phyloP scores from a whole-genome alignment of 2,888 invertebrate species.

The Archaeoteleia sp. region DNA sequence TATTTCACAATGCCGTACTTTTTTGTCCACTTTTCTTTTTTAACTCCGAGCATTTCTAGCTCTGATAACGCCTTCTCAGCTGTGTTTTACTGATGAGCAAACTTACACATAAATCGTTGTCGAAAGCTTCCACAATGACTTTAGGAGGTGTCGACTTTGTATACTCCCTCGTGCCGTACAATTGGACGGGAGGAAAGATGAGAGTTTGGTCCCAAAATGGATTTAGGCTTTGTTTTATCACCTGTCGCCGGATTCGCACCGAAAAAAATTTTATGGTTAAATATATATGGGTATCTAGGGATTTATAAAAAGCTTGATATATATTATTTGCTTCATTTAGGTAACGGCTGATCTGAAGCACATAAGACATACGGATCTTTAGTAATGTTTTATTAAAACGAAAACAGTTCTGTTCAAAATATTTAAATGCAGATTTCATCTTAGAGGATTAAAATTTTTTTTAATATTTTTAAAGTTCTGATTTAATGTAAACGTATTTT shows the following conservation, averaged over 20 bases:
- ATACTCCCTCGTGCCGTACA: conserved; percentile 72
- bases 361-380: no score
- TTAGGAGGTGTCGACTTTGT: conserved; percentile 73
- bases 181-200: conserved; percentile 73
- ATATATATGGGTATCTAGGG: no score
- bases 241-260: conserved; percentile 57
- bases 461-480: no score
- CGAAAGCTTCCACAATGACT: conserved; percentile 75
- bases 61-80: conserved; percentile 15
- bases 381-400: no score
- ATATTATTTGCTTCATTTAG: no score
- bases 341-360: no score
- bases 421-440: no score
- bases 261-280: no score
- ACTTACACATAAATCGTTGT: conserved; percentile 75
- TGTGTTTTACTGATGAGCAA: conserved; percentile 37
- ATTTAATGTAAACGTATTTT: no score
- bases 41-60: background rate
- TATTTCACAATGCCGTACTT: background rate
- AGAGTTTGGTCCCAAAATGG: conserved; percentile 80
- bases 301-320: no score
- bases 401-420: no score
- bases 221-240: conserved; percentile 75
- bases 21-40: conserved; percentile 3
- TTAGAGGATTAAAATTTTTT: no score